Percentiles rank a stretch among this genome's conserved stretches.
phyloP scores from a whole-genome alignment of 2,888 invertebrate genomes.

The Oegoconia quadripuncta region DNA sequence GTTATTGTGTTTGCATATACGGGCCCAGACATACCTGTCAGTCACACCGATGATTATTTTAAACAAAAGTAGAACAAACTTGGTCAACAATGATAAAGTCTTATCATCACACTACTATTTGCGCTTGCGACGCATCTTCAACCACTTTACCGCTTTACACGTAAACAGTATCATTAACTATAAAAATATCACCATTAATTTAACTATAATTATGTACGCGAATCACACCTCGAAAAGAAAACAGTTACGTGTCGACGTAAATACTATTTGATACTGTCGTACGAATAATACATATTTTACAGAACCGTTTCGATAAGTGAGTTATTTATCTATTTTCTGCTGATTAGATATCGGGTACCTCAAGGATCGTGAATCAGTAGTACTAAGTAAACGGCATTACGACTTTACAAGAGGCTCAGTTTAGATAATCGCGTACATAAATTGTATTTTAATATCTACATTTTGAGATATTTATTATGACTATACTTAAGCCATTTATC shows the following conservation, averaged over 20 bases:
- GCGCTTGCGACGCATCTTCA: slow-evolving; percentile 63
- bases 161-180: slow-evolving; percentile 16
- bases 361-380: slow-evolving; percentile 55
- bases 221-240: no score
- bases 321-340: slow-evolving; percentile 51
- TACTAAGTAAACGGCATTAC: slow-evolving; percentile 5
- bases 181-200: slow-evolving; percentile 15
- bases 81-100: slow-evolving; percentile 57
- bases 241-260: no score
- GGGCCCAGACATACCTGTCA: slow-evolving; percentile 41
- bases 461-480: no score
- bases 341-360: slow-evolving; percentile 68
- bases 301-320: slow-evolving; percentile 61
- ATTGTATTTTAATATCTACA: no score
- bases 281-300: slow-evolving; percentile 46
- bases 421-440: no score
- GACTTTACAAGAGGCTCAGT: slow-evolving; percentile 3
- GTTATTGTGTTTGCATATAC: not conserved
- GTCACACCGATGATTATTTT: slow-evolving; percentile 34
- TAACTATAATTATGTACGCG: no score
- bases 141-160: slow-evolving; percentile 20
- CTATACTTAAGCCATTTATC: no score
- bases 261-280: slow-evolving; percentile 4
- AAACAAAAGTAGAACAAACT: slow-evolving; percentile 57
- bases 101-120: slow-evolving; percentile 65